Evolutionary conservation across 2,113 vertebrate genomes (phyloP), one percentile per base, ranked within the genome.

Genomic region (Cheirogaleus medius): DNA sequence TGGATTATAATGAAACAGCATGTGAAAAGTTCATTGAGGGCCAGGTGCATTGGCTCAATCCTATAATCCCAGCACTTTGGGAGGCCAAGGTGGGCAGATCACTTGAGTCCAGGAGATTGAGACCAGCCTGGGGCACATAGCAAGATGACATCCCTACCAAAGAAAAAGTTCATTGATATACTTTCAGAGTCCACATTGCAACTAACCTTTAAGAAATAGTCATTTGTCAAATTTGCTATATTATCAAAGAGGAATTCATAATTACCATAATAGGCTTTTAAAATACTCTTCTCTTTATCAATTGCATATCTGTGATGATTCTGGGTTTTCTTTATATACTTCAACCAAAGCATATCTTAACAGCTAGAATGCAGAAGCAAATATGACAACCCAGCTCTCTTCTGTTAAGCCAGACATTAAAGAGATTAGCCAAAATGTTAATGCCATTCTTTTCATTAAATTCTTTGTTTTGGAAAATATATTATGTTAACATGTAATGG

Each of bases 351-450:
- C 6, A 6, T 69, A 5, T 82, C 74, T 94, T 81, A 86, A 73
- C 34, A 90, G 92, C 39, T 34, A 84, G 82, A 94, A 81, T 64
- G 32, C 32, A 85, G 88, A 96, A 94, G 23, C 60, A 91, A 80
- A 85, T 89, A 89, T 42, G 39, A 94, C 17, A 87, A 66, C 4
- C 14, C 39, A 13, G 32, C 23, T 82, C 3, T 74, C 80, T 58
- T 86, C n/a, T 66, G 58, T 91, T 68, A 93, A 34, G 39, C n/a
- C 18, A 90, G 60, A 73, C 63, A 68, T 69, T 87, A 81, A 82
- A 78, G 54, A 74, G 34, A 64, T 58, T 77, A 89, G 29, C 42
- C 42, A 87, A 95, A 84, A 73, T 58, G 15, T 90, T 29, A 96
- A 82, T 76, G 56, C 25, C 39, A 77, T 23, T 76, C n/a, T 94